Evolutionary conservation across 2,113 vertebrate species (phyloP), one percentile per base, ranked within the genome.

Genomic region (Corvus hawaiiensis): DNA sequence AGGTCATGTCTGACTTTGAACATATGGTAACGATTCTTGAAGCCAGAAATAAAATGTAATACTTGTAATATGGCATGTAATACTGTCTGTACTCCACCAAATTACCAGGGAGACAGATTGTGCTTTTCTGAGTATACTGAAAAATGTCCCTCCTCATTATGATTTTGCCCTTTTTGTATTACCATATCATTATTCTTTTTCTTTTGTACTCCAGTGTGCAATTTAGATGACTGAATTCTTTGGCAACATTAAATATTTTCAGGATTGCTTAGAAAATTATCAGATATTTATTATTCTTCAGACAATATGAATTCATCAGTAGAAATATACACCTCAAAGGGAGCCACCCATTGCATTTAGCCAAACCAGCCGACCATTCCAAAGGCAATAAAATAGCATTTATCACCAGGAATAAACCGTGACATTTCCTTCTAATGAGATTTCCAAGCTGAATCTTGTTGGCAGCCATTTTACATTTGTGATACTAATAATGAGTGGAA

Each of bases 21-120:
- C 96, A 97, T 97, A 98, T 95, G 94, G 97, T 88, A 89, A 90
- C 44, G 61, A 94, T 97, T 97, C 95, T 94, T 96, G 95, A 97
- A 97, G 86, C 95, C 79, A 97, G 89, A 78, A 95, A 95, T 72
- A 95, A 97, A 97, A 95, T 95, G 80, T 44, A 94, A 68, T 94
- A 90, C 86, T 96, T 92, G 91, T 94, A 92, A 91, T 78, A 91
- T 89, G 84, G 95, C 96, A 91, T 95, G 94, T 95, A 98, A 97
- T 96, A 89, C 94, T 96, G 96, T 94, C 68, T 95, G 87, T 95
- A 93, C 79, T 96, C 88, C 76, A 95, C 93, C 93, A 97, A 97
- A 96, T 96, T 97, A 94, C 94, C 86, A 94, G 48, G 68, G 92
- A 94, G 78, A 96, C 94, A 97, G 93, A 96, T 77, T 94, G 92